Evolutionary conservation across 2,888 invertebrate genomes (phyloP), one percentile per base, ranked within the genome.

Genomic region (Archips crataeganus): DNA sequence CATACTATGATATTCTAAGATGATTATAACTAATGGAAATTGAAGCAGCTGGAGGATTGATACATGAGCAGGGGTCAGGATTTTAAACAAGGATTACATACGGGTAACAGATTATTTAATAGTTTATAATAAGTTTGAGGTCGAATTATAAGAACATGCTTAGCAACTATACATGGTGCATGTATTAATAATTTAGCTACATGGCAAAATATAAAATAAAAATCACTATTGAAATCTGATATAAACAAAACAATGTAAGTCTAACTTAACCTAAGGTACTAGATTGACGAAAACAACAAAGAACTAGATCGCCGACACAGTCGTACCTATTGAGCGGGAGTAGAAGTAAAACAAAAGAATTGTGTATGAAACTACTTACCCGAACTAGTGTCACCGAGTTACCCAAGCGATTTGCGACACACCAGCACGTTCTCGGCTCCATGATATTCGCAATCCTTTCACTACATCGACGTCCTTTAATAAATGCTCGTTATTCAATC

Each of bases 361-460:
- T 87, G 85, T 88, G 86, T 83, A 80, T 79, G 86, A 87, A 88
- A 89, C 23, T 23, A 23, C 23, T 23, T 23, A 23, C 23, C 23
- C 23, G 1, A 23, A 23, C 84, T 82, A 79, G 84, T 87, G 87
- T 87, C 89, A 85, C 81, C 77, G 79, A 76, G 79, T 92, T 91
- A 85, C 90, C 77, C 80, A 90, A 91, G 82, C 84, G 77, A 79
- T 90, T 93, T 93, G 87, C 93, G 92, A 92, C 92, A 94, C 85
- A 82, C 79, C 82, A 86, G 90, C 90, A 90, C 91, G 90, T 89
- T 87, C 81, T 82, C 77, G 80, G 81, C 82, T 67, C 84, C 82
- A 82, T 89, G 91, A 91, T 89, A 90, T 90, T 91, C 82, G 84
- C 82, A 85, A 84, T 89, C 90, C 92, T 92, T 92, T 92, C 91